Percentiles rank a stretch among this genome's conserved stretches.
Evolutionary conservation across 2,113 vertebrate species (phyloP).

Genomic region (Atrichornis clamosus): DNA sequence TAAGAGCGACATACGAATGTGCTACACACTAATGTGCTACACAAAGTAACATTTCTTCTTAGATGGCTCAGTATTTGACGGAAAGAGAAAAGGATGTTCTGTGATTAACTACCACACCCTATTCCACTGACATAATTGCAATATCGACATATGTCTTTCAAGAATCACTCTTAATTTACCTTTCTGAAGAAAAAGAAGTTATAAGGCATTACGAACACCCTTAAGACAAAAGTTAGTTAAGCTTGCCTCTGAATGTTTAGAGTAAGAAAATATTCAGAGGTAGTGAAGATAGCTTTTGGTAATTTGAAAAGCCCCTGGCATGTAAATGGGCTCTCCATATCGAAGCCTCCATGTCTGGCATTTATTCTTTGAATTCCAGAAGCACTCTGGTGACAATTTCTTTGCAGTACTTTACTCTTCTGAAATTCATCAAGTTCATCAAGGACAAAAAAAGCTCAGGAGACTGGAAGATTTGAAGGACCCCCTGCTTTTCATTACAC

Average conservation of each 20-base stretch:
- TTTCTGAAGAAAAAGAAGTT: background rate
- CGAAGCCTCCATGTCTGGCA: background rate
- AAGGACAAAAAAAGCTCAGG: background rate
- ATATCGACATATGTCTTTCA: no score
- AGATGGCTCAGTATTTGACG: no score
- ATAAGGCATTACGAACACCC: background rate
- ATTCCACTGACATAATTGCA: no score
- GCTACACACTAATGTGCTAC: no score
- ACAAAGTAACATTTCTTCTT: no score
- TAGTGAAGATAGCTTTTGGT: background rate
- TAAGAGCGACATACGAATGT: no score
- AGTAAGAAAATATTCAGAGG: background rate
- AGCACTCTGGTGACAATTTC: background rate
- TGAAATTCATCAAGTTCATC: background rate
- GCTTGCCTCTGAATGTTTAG: background rate
- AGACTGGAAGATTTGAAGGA: background rate
- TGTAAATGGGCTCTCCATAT: background rate
- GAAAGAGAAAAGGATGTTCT: no score
- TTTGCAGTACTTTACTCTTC: background rate
- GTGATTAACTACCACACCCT: no score
- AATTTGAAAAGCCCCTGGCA: background rate
- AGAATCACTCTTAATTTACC: no score
- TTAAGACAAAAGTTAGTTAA: slow-evolving; percentile 19
- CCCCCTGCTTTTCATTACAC: background rate
- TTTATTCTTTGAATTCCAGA: background rate